phyloP scores from a whole-genome alignment of 2,888 invertebrate genomes.

The Aspidapion aeneum region DNA sequence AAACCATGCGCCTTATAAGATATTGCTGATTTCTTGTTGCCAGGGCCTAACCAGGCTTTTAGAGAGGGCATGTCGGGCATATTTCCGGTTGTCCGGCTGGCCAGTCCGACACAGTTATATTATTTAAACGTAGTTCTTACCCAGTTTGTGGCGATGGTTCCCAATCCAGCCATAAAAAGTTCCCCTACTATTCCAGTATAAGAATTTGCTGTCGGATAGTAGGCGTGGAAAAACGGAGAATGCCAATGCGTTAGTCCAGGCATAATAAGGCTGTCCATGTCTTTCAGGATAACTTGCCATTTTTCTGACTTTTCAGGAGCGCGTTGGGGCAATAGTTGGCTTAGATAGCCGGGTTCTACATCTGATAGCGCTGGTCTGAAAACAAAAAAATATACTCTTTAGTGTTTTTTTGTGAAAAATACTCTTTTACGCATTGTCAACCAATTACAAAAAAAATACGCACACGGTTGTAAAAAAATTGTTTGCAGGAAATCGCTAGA shows the following conservation, averaged over 20 bases:
- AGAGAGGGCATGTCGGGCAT: too few species aligned
- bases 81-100: too few species aligned
- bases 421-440: too few species aligned
- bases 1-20: too few species aligned
- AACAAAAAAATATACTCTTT: background rate
- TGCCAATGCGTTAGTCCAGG: slow-evolving; percentile 96
- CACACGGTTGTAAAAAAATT: too few species aligned
- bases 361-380: slow-evolving; percentile 75
- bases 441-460: too few species aligned
- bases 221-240: slow-evolving; percentile 91
- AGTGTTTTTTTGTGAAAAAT: too few species aligned
- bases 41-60: too few species aligned
- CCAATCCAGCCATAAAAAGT: slow-evolving; percentile 37
- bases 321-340: slow-evolving; percentile 70
- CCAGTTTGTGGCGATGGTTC: slow-evolving; percentile 35
- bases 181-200: slow-evolving; percentile 83
- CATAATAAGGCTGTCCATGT: slow-evolving; percentile 82
- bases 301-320: slow-evolving; percentile 78
- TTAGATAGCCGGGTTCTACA: slow-evolving; percentile 87
- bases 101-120: too few species aligned
- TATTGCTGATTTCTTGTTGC: too few species aligned
- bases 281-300: slow-evolving; percentile 83
- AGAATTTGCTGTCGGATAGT: slow-evolving; percentile 82
- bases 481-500: too few species aligned
- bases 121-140: too few species aligned